Base-by-base conservation (phyloP, 2,797 vertebrate species). In the Darevskia nairensis region DNA sequence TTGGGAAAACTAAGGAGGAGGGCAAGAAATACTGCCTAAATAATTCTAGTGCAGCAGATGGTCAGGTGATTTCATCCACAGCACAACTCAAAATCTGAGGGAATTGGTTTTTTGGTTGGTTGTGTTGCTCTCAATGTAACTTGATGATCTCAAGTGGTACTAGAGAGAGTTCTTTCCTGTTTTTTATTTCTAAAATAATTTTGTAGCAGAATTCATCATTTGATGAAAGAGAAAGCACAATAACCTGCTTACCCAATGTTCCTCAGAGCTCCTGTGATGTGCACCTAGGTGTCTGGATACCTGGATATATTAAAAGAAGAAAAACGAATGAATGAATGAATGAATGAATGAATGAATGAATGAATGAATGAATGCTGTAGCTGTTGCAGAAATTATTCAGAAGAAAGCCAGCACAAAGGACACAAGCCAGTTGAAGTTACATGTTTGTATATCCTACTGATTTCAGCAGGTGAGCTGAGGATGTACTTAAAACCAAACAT, bases 191-290 rank as follows among this genome's bases (percentile, higher is more conserved):
- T 64, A 50, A 66, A 39, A 64, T n/a, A 59, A 74, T 46, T 55
- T 50, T 39, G n/a, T 68, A 21, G 46, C 17, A n/a, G 44, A 80
- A 41, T 72, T 23, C 25, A 59, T 55, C 29, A 39, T 72, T 64
- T 69, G 27, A 61, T 50, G 21, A 23, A 46, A 23, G 39, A 55
- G 50, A 75, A 80, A 78, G 27, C 27, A 27, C 10, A 10, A 35
- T 55, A 27, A 1, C 86, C 17, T 21, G 6, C 96, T 95, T 94
- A 97, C 96, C 96, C 89, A 91, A 88, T 89, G 91, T 80, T 96
- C 93, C 90, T 94, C 4, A 0, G 95, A 95, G 84, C 61, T 93
- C 44, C n/a, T 44, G 0, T 91, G 89, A 44, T 82, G 89, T 77
- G 78, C 46, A 0, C 90, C 86, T 68, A 94, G 85, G 0, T 10